These are phyloP conservation scores for Vespertilio murinus DNA, from an alignment of 2,797 vertebrate genomes.

Conservation along the genomic window DNA sequence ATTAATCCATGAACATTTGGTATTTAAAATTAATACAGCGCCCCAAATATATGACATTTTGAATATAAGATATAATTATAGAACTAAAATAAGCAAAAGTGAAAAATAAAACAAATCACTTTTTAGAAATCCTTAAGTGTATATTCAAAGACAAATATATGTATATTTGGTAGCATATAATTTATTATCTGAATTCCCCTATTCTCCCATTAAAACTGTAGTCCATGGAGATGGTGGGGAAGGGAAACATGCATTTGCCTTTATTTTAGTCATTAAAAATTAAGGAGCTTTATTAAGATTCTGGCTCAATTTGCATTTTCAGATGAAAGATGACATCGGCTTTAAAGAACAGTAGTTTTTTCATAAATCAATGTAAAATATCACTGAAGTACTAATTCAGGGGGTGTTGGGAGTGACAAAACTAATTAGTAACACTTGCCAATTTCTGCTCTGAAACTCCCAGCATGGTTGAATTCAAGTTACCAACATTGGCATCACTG, in stretches of 20 bases:
- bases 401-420: neutral
- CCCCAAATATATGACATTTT: neutral
- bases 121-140: neutral
- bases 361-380: neutral
- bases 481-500: neutral
- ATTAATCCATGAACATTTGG: neutral
- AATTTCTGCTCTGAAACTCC: neutral
- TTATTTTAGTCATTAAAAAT: conserved; percentile 27
- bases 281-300: conserved; percentile 29
- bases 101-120: neutral
- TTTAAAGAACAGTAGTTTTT: neutral
- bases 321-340: neutral
- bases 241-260: neutral
- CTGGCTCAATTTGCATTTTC: neutral
- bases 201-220: neutral
- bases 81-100: neutral
- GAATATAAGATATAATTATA: neutral
- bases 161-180: neutral
- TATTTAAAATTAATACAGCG: neutral
- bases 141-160: neutral
- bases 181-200: neutral
- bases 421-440: neutral
- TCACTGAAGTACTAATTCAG: neutral
- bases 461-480: neutral
- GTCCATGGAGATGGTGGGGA: neutral